Conservation (phyloP, 37 sponge, comb jelly and placozoan species). For the Geodia barretti region DNA sequence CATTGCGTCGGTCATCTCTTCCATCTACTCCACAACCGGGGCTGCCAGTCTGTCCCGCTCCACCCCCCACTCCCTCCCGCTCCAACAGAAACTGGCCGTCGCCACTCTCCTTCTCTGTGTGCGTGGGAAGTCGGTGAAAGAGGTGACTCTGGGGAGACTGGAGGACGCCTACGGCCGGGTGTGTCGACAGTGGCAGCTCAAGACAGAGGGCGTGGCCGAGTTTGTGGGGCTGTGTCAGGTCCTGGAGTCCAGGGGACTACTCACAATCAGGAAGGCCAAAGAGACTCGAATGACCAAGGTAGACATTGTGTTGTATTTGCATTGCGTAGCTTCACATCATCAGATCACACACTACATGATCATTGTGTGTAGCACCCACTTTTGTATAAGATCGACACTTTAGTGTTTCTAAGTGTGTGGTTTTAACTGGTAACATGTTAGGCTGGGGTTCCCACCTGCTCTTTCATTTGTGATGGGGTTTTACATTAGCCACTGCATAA, state of each 20-base stretch:
- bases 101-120: constrained; percentile 62
- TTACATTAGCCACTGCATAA: background rate
- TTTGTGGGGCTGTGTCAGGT: constrained; percentile 76
- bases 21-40: constrained; percentile 70
- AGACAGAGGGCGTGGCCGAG: constrained; percentile 61
- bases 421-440: too few relatives aligned
- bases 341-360: background rate
- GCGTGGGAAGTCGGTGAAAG: constrained; percentile 53
- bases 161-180: constrained; percentile 63
- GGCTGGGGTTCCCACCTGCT: too few relatives aligned
- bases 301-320: too few relatives aligned
- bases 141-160: constrained; percentile 68
- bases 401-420: too few relatives aligned
- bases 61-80: constrained; percentile 49
- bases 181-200: constrained; percentile 66
- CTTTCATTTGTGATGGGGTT: too few relatives aligned
- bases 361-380: background rate
- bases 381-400: background rate
- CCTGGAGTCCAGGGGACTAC: constrained; percentile 81
- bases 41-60: constrained; percentile 3
- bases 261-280: constrained; percentile 64
- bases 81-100: constrained; percentile 86
- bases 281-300: constrained; percentile 56
- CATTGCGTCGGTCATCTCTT: constrained; percentile 65
- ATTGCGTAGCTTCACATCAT: too few relatives aligned